Evolutionary conservation across 2,113 vertebrate species (phyloP).

Genomic region (Casuarius casuarius): DNA sequence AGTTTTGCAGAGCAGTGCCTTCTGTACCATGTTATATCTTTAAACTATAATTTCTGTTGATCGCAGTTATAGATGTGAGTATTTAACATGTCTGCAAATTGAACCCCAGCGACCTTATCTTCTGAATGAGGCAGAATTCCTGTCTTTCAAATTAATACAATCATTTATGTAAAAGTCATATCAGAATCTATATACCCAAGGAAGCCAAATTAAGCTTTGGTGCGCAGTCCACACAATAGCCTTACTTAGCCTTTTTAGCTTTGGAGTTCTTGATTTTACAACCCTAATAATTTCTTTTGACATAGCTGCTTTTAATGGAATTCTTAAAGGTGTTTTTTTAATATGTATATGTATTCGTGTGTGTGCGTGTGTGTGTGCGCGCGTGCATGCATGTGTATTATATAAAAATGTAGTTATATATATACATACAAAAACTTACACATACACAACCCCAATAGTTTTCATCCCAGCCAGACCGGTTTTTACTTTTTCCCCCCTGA

Average conservation of each 20-base stretch:
- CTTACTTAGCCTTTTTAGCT: not conserved
- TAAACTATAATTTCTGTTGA: not conserved
- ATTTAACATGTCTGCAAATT: not conserved
- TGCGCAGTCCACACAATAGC: not conserved
- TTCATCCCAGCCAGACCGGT: not conserved
- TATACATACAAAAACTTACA: not conserved
- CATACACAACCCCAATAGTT: not conserved
- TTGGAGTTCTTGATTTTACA: not conserved
- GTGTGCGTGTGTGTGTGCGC: not conserved
- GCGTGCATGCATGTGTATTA: too few relatives aligned
- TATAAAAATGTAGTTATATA: too few relatives aligned
- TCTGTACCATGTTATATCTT: not conserved
- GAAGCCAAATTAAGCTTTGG: not conserved
- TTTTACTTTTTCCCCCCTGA: not conserved
- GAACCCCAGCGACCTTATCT: not conserved
- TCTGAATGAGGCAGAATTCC: not conserved
- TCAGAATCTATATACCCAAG: not conserved
- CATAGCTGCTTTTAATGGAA: not conserved
- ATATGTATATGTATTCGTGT: fast-evolving
- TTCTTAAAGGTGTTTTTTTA: not conserved
- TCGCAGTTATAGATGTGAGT: not conserved
- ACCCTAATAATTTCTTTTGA: not conserved
- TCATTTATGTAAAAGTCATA: not conserved
- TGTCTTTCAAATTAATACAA: not conserved
- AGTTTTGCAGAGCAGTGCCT: not conserved